Evolutionary conservation across 2,888 invertebrate species (phyloP).

Genomic region (Elysia crispata): DNA sequence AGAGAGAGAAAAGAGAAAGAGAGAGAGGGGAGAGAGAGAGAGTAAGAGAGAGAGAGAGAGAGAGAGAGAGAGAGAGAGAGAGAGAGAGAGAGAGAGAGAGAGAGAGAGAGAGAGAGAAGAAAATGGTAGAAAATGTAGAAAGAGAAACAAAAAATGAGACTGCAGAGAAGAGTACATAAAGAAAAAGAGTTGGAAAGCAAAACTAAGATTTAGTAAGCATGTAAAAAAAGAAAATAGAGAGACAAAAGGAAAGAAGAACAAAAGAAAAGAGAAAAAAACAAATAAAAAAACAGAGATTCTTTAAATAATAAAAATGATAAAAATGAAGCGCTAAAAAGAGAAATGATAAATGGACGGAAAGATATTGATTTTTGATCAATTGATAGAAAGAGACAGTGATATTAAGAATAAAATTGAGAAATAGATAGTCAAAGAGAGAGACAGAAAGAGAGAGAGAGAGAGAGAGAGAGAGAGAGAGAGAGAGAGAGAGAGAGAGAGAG

Average conservation of each 20-base stretch:
- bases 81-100: not conserved
- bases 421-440: constrained; percentile 14
- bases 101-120: constrained; percentile 19
- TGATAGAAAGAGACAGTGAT: not conserved
- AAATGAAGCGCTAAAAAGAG: not conserved
- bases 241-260: no score
- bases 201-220: no score
- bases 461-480: constrained; percentile 9
- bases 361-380: not conserved
- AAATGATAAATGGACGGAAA: not conserved
- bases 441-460: constrained; percentile 22
- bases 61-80: not conserved
- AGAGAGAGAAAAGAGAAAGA: not conserved
- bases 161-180: no score
- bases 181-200: no score
- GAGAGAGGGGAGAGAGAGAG: not conserved
- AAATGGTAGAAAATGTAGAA: constrained; percentile 12
- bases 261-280: no score
- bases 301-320: not conserved
- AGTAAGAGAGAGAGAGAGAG: not conserved
- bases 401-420: not conserved
- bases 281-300: not conserved
- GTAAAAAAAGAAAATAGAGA: no score
- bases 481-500: constrained; percentile 26
- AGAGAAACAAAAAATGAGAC: constrained; percentile 1